Evolutionary conservation across 2,797 vertebrate genomes (phyloP).

Genomic region (Coccyzus lansbergi): DNA sequence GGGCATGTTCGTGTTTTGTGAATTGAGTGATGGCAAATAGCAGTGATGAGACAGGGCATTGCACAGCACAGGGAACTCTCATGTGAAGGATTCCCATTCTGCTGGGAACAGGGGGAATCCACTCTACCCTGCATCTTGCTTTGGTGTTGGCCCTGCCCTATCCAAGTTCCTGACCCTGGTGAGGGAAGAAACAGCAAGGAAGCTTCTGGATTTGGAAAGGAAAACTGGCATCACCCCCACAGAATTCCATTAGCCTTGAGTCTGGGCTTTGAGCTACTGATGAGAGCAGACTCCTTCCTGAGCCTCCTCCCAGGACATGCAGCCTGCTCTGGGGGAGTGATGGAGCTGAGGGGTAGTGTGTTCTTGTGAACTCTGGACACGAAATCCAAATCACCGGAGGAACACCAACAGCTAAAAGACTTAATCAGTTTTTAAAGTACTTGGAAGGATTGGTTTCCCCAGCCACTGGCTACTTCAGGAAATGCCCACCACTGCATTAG

Average conservation of each 20-base stretch:
- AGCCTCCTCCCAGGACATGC: not conserved
- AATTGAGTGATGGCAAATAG: not conserved
- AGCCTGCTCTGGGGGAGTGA: rapidly evolving
- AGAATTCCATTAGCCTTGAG: not conserved
- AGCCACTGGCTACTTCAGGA: not conserved
- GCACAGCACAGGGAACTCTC: rapidly evolving
- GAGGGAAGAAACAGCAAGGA: not conserved
- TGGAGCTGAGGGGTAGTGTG: not conserved
- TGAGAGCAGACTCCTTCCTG: not conserved
- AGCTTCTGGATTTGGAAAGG: not conserved
- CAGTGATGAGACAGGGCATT: not conserved
- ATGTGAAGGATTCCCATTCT: not conserved
- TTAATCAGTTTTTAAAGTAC: not conserved
- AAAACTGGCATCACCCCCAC: not conserved
- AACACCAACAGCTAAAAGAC: not conserved
- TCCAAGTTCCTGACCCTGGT: not conserved
- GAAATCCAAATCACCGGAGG: not conserved
- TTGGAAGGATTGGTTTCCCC: rapidly evolving
- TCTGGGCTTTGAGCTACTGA: rapidly evolving
- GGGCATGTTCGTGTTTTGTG: not conserved
- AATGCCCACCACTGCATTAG: not conserved
- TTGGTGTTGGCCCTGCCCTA: rapidly evolving
- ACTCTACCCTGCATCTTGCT: rapidly evolving
- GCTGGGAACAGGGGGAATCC: not conserved
- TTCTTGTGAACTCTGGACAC: not conserved